Base-by-base conservation (phyloP, 2,797 vertebrate species). In the Cyclopterus lumpus region DNA sequence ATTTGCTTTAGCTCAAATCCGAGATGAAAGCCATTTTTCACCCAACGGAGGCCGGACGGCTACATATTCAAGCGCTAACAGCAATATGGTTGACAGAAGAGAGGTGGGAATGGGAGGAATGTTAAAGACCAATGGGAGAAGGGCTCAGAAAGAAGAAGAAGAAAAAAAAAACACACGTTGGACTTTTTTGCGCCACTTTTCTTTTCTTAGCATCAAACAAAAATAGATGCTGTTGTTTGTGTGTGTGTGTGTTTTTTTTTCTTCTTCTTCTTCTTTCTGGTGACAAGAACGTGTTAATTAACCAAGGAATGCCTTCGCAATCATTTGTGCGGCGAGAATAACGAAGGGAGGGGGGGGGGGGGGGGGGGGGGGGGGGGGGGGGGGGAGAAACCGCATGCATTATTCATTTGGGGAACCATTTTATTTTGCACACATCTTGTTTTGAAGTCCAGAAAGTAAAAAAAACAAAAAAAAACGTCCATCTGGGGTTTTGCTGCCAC, bases 21-120 rank as follows among this genome's bases (percentile, higher is more conserved):
- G 51, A 88, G 85, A 90, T 90, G 84, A 91, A 91, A 91, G 88
- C 58, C 81, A 90, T 89, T 91, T 90, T 88, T 93, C 88, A 89
- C 49, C 73, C 81, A 76, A 64, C 79, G 59, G 49, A 86, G 79
- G 84, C 76, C 42, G 83, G 73, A 64, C 46, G 32, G 80, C 67
- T 86, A 86, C 85, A 85, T 87, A 89, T 86, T 91, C 84, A 80
- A 80, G 86, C 75, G 78, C 83, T 85, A 62, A 73, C 76, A 83
- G 86, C 85, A 75, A 86, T 82, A 74, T 79, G 82, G 86, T 85
- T 74, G 73, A 70, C 66, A 46, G 77, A 74, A 44, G 3, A 5
- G 66, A 57, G 61, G 84, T 51, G 66, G 73, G 67, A 66, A 80
- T 11, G 24, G 72, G 61, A 51, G 36, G 68, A 77, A 80, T 53